Conservation (phyloP, 64 coral and sea anemone genomes). For the Montipora efflorescens region DNA sequence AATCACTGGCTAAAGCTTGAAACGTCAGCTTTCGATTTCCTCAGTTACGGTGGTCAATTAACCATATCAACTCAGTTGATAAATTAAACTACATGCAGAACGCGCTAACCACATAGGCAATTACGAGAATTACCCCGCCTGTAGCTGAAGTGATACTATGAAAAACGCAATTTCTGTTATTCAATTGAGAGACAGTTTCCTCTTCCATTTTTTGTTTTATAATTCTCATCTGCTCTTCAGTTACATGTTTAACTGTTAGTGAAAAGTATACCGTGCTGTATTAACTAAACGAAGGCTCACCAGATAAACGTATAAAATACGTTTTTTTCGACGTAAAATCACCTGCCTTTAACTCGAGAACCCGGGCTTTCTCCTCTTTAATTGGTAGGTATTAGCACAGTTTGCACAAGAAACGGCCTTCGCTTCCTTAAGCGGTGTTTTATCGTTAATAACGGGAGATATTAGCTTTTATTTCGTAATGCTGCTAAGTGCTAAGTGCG, state of each 20-base stretch:
- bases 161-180: constrained; percentile 16
- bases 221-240: neutral
- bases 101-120: constrained; percentile 3
- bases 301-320: constrained; percentile 47
- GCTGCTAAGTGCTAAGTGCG: neutral
- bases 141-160: constrained; percentile 18
- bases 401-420: constrained; percentile 39
- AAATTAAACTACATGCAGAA: neutral
- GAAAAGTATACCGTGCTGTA: constrained; percentile 16
- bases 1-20: no score
- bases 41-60: no score
- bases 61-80: no score
- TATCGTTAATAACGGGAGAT: constrained; percentile 22
- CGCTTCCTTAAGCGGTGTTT: constrained; percentile 21
- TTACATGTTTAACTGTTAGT: constrained; percentile 2
- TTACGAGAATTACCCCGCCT: neutral
- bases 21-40: no score
- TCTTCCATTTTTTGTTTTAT: neutral
- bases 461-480: constrained; percentile 23
- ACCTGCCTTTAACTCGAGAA: neutral
- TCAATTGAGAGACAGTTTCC: constrained; percentile 10
- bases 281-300: constrained; percentile 38
- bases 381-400: constrained; percentile 28
- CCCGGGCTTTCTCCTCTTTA: constrained; percentile 12
- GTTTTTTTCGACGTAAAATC: neutral